Evolutionary conservation across 2,797 vertebrate genomes (phyloP).

Genomic region (Novumbra hubbsi): DNA sequence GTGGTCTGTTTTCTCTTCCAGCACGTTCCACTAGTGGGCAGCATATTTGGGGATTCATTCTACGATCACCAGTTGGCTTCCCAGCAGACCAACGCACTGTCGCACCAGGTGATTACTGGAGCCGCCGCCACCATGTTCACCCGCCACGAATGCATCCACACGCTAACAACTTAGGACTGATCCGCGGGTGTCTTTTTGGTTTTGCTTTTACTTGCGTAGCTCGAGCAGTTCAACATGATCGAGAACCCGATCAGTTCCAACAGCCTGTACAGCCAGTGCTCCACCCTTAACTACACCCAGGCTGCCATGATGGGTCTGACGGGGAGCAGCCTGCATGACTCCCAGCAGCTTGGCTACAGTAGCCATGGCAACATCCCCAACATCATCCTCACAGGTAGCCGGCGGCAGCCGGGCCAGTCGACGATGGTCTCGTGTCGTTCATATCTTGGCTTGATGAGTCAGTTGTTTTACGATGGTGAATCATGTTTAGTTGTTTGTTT

Average conservation of each 20-base stretch:
- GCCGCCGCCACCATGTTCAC: neutral
- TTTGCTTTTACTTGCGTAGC: conserved; percentile 60
- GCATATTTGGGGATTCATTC: conserved; percentile 95
- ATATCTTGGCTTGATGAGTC: neutral
- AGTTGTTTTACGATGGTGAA: neutral
- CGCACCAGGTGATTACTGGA: conserved; percentile 87
- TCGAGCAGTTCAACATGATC: conserved; percentile 99
- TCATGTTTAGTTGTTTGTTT: neutral
- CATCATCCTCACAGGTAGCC: conserved; percentile 95
- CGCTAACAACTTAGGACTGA: neutral
- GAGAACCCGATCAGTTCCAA: conserved; percentile 90
- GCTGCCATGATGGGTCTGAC: conserved; percentile 97
- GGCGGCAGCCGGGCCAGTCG: neutral
- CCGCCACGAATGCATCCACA: too few relatives aligned
- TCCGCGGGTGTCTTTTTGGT: neutral
- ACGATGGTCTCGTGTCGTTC: neutral
- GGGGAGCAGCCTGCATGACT: conserved; percentile 88
- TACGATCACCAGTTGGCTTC: conserved; percentile 96
- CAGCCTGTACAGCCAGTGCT: conserved; percentile 91
- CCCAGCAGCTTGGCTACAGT: conserved; percentile 87
- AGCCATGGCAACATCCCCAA: conserved; percentile 96
- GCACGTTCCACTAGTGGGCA: conserved; percentile 92
- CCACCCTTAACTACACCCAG: conserved; percentile 96
- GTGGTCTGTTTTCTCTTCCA: conserved; percentile 55
- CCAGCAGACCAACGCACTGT: conserved; percentile 95